Evolutionary conservation across 1,140 invertebrate genomes (phyloP).

Genomic region (Panulirus ornatus): DNA sequence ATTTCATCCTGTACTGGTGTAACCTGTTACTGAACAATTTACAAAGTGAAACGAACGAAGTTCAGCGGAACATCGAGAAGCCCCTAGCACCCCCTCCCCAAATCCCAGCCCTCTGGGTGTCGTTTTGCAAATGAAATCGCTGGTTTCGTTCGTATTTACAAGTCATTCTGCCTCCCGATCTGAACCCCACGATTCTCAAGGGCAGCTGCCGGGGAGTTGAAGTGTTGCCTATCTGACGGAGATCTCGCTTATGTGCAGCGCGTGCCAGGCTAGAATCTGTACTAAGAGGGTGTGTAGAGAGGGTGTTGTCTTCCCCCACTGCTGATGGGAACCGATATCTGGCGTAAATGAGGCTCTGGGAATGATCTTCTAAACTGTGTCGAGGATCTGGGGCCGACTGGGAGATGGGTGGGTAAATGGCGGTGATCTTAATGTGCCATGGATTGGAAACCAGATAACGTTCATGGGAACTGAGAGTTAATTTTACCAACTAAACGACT

Average conservation of each 20-base stretch:
- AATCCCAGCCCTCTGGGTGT: neutral
- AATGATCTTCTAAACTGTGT: neutral
- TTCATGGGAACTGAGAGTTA: no score
- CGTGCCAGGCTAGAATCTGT: neutral
- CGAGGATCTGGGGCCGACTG: no score
- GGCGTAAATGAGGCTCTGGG: neutral
- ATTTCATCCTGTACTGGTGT: no score
- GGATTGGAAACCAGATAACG: no score
- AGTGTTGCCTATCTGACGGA: neutral
- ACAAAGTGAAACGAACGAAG: neutral
- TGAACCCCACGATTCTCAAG: neutral
- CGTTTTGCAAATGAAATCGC: conserved; percentile 52
- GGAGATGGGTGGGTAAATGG: no score
- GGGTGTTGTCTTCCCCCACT: neutral
- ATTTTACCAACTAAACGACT: no score
- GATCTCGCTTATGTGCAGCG: neutral
- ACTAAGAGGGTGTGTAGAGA: neutral
- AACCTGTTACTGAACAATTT: no score
- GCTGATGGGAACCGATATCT: neutral
- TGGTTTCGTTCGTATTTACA: conserved; percentile 48
- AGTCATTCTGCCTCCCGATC: neutral
- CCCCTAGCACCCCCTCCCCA: neutral
- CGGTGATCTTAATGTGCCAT: no score
- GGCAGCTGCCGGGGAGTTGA: neutral
- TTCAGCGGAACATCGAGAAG: neutral